Percentiles rank a stretch among this genome's conserved stretches.
phyloP scores from a whole-genome alignment of 2,797 vertebrate genomes.

The Artibeus jamaicensis region DNA sequence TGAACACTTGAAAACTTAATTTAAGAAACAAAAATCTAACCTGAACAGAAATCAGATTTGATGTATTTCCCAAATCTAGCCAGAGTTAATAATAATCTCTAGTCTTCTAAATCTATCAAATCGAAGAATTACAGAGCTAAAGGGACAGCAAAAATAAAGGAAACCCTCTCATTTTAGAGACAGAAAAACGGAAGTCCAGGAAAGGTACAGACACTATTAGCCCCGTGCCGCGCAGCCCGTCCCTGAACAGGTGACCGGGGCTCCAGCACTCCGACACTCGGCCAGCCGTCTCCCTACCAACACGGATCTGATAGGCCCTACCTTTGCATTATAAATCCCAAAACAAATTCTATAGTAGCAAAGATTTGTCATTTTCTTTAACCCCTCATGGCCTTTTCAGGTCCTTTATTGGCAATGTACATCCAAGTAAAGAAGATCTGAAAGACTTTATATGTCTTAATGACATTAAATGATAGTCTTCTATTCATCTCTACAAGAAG shows the following conservation, averaged over 20 bases:
- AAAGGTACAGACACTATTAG: not conserved
- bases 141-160: not conserved
- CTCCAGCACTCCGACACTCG: not conserved
- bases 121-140: not conserved
- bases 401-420: not conserved
- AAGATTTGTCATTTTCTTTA: conserved; percentile 1
- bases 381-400: not conserved
- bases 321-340: not conserved
- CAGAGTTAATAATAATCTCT: not conserved
- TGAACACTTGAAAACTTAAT: not conserved
- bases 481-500: not conserved
- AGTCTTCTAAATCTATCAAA: not conserved
- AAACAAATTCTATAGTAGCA: not conserved
- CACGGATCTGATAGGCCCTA: not conserved
- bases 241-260: not conserved
- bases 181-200: not conserved
- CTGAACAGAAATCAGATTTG: not conserved
- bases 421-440: not conserved
- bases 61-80: not conserved
- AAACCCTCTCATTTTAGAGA: not conserved
- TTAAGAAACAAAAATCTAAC: conserved; percentile 27
- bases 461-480: not conserved
- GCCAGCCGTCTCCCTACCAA: not conserved
- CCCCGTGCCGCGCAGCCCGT: not conserved
- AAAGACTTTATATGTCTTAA: not conserved